These are phyloP conservation scores for Erannis defoliaria DNA, from an alignment of 2,888 invertebrate species.

Conservation along the genomic window DNA sequence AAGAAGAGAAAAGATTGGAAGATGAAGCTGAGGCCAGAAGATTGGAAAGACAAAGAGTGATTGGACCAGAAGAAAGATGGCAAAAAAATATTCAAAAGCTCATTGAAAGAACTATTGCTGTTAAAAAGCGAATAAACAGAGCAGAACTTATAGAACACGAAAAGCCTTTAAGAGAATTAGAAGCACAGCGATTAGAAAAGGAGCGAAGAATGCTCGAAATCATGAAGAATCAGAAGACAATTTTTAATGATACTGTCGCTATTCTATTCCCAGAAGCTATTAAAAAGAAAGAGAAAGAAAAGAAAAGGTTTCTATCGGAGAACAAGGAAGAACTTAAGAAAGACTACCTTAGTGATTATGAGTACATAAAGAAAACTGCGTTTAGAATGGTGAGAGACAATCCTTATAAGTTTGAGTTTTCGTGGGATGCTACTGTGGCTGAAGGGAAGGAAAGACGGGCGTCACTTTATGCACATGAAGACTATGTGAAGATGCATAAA, in stretches of 20 bases:
- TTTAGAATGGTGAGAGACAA: conserved; percentile 74
- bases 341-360: conserved; percentile 72
- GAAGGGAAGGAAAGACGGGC: conserved; percentile 82
- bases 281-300: conserved; percentile 74
- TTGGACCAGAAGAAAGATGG: conserved; percentile 86
- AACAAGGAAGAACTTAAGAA: conserved; percentile 70
- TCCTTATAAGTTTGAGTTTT: conserved; percentile 81
- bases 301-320: conserved; percentile 76
- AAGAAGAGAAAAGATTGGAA: conserved; percentile 79
- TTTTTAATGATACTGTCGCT: conserved; percentile 89
- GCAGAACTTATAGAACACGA: conserved; percentile 87
- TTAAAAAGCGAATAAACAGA: conserved; percentile 88
- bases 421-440: conserved; percentile 84
- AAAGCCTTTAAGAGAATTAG: conserved; percentile 87
- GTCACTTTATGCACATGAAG: conserved; percentile 73
- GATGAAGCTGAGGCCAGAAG: conserved; percentile 82
- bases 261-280: conserved; percentile 88
- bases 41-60: conserved; percentile 68
- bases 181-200: conserved; percentile 85
- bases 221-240: conserved; percentile 85
- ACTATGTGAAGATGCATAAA: conserved; percentile 69
- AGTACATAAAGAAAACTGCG: conserved; percentile 62
- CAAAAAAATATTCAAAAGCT: conserved; percentile 88
- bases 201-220: conserved; percentile 85
- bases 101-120: conserved; percentile 88